Base-by-base conservation (phyloP, 1,140 invertebrate species). In the Drosophila lini region DNA sequence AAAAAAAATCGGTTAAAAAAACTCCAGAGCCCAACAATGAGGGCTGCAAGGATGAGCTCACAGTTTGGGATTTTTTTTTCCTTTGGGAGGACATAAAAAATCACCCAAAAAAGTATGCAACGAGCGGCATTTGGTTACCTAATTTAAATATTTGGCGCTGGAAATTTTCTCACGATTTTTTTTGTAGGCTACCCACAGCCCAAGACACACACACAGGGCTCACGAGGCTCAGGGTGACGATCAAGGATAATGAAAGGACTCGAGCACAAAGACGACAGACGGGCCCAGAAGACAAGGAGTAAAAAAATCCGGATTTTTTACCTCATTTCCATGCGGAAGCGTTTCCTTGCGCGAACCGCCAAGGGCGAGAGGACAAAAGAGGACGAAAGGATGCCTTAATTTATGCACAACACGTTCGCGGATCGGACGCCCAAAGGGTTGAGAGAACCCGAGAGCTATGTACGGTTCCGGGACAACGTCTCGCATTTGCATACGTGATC, bases 281-380 rank as follows among this genome's bases (percentile, higher is more conserved):
- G 52, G 44, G 28, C 48, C n/a, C 44, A 74, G 64, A 63, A 64
- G 64, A 81, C 71, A 81, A 58, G 67, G 32, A 74, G 48, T 25
- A 61, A 83, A 88, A 77, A 90, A 91, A 91, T 81, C 88, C 82
- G 67, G 82, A 79, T 88, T 90, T 91, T 91, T 91, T 88, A 84
- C 88, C 83, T 90, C 88, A 91, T 91, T 91, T 91, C 85, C 73
- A 91, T 91, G 88, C 64, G 84, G 80, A 91, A 76, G 82, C 82
- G 86, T 70, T 68, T 68, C 68, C 52, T 76, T 70, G 42, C 50
- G 52, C 55, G 59, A 79, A 77, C 53, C 44, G 56, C 56, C 70
- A 83, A 83, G 83, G 84, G 77, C 83, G 73, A 28, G 11, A 58
- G 28, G 36, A 85, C 74, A 89, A 89, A 61, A 45, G 80, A 44